Conservation (phyloP, 2,797 vertebrate species). For the Coregonus sp. region DNA sequence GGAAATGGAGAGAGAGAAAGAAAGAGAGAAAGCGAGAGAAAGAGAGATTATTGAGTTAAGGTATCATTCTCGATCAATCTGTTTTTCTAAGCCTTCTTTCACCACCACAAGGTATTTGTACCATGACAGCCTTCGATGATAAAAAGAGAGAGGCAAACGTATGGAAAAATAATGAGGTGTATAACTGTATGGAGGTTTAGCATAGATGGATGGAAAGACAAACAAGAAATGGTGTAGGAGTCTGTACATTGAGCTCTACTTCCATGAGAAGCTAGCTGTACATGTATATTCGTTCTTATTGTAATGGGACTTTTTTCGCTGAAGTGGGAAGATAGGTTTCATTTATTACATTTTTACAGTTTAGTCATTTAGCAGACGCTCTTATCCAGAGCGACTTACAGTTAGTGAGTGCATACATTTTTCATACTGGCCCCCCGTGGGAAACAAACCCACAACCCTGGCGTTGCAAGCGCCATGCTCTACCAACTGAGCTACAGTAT, state of each 20-base stretch:
- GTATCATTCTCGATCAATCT: background rate
- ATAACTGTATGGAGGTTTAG: background rate
- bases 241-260: background rate
- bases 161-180: background rate
- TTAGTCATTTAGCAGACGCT: too few relatives aligned
- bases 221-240: background rate
- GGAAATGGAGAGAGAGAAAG: too few relatives aligned
- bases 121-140: background rate
- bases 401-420: too few relatives aligned
- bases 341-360: too few relatives aligned
- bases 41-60: background rate
- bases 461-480: too few relatives aligned
- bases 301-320: too few relatives aligned
- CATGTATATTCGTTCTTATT: background rate
- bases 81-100: background rate
- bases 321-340: too few relatives aligned
- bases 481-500: too few relatives aligned
- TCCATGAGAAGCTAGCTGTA: background rate
- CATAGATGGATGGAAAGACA: background rate
- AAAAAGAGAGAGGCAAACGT: background rate
- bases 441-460: too few relatives aligned
- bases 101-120: background rate
- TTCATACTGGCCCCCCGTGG: too few relatives aligned
- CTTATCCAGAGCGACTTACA: too few relatives aligned
- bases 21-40: background rate